Evolutionary conservation across 2,113 vertebrate species (phyloP).

Genomic region (Pygoscelis antarcticus): DNA sequence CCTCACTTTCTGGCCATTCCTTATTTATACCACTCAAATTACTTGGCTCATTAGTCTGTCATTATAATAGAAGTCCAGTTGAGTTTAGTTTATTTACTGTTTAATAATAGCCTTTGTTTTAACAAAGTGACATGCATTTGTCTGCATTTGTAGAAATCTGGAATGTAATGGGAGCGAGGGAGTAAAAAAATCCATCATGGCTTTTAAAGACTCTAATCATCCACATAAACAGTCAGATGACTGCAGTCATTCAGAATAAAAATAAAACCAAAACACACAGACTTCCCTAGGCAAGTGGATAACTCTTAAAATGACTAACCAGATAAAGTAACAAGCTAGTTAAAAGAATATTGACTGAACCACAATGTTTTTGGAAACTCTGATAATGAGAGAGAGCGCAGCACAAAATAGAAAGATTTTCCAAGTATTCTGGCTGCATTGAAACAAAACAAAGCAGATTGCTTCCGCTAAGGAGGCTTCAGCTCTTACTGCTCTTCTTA

Average conservation of each 20-base stretch:
- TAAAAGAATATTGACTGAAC: neutral
- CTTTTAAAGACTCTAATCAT: neutral
- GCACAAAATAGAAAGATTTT: neutral
- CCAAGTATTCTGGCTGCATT: neutral
- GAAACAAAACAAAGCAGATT: slow-evolving; percentile 20
- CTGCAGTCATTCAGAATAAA: slow-evolving; percentile 1
- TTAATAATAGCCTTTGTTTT: neutral
- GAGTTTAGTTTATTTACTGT: slow-evolving; percentile 6
- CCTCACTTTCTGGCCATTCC: neutral
- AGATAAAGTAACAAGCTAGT: neutral
- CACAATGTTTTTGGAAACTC: neutral
- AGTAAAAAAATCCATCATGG: neutral
- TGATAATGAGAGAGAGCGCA: neutral
- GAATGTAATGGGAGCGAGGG: neutral
- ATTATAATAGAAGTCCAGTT: neutral
- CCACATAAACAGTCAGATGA: slow-evolving; percentile 1
- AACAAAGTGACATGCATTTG: neutral
- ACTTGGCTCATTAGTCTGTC: neutral
- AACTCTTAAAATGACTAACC: neutral
- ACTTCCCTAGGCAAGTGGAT: neutral
- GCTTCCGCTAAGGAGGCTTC: slow-evolving; percentile 15
- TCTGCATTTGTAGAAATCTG: neutral
- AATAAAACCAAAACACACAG: slow-evolving; percentile 12
- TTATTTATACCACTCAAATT: slow-evolving; percentile 17
- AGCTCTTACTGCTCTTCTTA: neutral